Base-by-base conservation (phyloP, 2,113 vertebrate genomes). In the Apteryx owenii region DNA sequence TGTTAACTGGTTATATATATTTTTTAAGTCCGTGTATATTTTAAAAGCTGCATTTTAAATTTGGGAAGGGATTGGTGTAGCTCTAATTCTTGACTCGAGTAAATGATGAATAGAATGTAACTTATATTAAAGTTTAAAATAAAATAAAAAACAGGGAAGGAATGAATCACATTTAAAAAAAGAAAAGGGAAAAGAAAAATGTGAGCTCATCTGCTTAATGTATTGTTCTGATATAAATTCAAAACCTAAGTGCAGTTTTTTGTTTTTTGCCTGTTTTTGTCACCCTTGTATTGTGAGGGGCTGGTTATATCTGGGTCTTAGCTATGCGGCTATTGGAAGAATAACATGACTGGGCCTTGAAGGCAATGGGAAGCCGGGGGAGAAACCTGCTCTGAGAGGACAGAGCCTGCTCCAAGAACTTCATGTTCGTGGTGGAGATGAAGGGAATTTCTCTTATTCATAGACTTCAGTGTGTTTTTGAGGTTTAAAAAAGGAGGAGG, bases 391-490 rank as follows among this genome's bases (percentile, higher is more conserved):
- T 94, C 62, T 51, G 20, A 71, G 38, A 36, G 71, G 46, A 72
- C 87, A 89, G 29, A 66, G 7, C 6, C n/a, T 48, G 13, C 0
- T 81, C 65, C 56, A 31, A 62, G 51, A 90, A 80, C 31, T 71
- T 54, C 10, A 0, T 21, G 4, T 29, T 2, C 7, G 42, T 18
- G 3, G n/a, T n/a, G 19, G 12, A 71, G 25, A 56, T 42, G n/a
- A 72, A 80, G 36, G 5, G 5, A 6, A 23, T 38, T 88, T 78
- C 40, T 68, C 33, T 70, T 81, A 65, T 33, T 89, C 2, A 0
- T 22, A 53, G 12, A 62, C 12, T 7, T 48, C 11, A 38, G 5
- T 66, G 12, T 58, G 5, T 19, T 61, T 70, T 46, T 53, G 3
- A 38, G 5, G 61, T 11, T 40, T 54, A 17, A 68, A 64, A 72